Base-by-base conservation (phyloP, 2,888 invertebrate species). In the Ichneumoninae sp. region DNA sequence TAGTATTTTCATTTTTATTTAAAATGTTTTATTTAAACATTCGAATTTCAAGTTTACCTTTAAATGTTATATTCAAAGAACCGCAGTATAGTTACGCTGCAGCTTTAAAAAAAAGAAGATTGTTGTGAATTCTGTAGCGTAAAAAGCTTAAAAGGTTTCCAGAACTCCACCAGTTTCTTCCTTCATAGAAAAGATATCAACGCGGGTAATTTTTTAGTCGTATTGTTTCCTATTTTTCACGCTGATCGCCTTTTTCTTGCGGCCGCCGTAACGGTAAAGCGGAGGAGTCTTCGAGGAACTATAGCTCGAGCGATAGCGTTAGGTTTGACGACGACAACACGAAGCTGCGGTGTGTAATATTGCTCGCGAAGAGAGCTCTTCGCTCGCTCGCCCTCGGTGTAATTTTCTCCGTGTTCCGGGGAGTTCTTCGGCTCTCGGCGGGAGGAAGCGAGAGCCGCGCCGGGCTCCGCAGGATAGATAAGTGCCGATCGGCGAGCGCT, bases 391-490 rank as follows among this genome's bases (percentile, higher is more conserved):
- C n/a, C 8, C 57, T 68, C 54, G 57, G 54, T 69, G 47, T 74
- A 63, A 77, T 81, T 78, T 78, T 74, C 81, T 74, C 66, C 69
- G 77, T 66, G 33, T 78, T 78, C 60, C 44, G 44, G 44, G 68
- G 63, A 16, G 60, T n/a, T 77, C 73, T 54, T 74, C 40, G n/a
- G 4, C 13, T 40, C 19, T 6, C 68, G 16, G 44, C 33, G 70
- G 78, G 54, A 36, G 47, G 76, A 83, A 68, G 65, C 40, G 22
- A 57, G 69, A 36, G 40, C 16, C 63, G 79, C 50, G 69, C 74
- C 54, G 40, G 40, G 60, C 52, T 60, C 80, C 70, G 70, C 40
- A 73, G 79, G 79, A 81, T 84, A 78, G 84, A 84, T 86, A 86
- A 85, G 83, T 85, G 78, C 60, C 76, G 83, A 83, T 83, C 78